These are phyloP conservation scores for Subanguina moxae DNA, from an alignment of 1,140 invertebrate species.

Conservation along the genomic window DNA sequence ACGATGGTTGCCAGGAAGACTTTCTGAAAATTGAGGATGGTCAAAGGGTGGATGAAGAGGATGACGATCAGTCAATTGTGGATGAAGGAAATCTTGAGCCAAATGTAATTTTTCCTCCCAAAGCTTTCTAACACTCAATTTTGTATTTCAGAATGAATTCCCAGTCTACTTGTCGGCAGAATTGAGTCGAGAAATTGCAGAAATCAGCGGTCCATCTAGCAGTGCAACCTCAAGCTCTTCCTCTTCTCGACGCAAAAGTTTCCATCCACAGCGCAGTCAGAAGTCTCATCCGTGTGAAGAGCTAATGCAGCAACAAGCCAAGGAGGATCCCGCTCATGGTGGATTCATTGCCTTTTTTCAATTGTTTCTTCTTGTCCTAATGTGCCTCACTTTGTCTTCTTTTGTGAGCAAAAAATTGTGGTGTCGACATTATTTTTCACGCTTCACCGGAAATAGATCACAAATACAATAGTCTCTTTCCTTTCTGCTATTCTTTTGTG, in stretches of 20 bases:
- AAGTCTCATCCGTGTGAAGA: not conserved
- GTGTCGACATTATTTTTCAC: not conserved
- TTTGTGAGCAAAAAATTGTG: not conserved
- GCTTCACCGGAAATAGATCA: not conserved
- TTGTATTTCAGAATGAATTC: too few species aligned
- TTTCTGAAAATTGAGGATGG: too few species aligned
- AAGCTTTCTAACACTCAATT: too few species aligned
- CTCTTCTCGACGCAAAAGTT: constrained; percentile 12
- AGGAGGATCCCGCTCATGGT: constrained; percentile 1
- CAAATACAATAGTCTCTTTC: not conserved
- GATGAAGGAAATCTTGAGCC: too few species aligned
- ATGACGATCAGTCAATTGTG: too few species aligned
- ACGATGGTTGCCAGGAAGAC: too few species aligned
- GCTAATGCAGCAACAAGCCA: not conserved
- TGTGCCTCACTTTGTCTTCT: not conserved
- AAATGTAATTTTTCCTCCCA: too few species aligned
- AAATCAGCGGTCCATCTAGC: too few species aligned
- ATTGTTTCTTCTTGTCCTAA: not conserved
- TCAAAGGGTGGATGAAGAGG: too few species aligned
- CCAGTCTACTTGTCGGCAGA: too few species aligned
- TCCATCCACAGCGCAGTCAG: constrained; percentile 6
- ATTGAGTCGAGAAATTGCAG: too few species aligned
- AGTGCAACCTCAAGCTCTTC: not conserved
- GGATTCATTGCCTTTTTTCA: not conserved
- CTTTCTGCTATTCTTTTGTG: not conserved